Percentiles rank a stretch among this genome's conserved stretches.
Evolutionary conservation across 2,113 vertebrate genomes (phyloP).

Genomic region (Lophura nycthemera): DNA sequence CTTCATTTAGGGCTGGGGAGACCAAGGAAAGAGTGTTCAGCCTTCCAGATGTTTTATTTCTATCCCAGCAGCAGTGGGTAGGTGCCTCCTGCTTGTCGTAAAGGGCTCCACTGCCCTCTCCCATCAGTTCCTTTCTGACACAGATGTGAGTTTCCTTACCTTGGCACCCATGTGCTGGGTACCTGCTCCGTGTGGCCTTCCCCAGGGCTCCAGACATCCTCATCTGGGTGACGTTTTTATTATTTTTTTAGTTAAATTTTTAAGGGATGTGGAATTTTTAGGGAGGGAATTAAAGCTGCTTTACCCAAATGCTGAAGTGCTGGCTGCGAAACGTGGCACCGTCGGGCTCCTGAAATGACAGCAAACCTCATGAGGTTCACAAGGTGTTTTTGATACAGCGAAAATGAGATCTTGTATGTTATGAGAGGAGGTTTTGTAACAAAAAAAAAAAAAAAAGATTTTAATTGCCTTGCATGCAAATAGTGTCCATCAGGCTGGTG

Average conservation of each 20-base stretch:
- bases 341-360: not conserved
- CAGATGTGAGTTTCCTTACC: not conserved
- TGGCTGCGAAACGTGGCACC: not conserved
- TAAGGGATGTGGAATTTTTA: not conserved
- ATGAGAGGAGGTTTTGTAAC: not conserved
- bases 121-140: not conserved
- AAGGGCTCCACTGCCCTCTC: not conserved
- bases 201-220: not conserved
- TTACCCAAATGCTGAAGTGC: not conserved
- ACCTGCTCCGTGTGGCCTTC: not conserved
- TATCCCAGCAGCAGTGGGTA: not conserved
- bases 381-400: not conserved
- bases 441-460: not conserved
- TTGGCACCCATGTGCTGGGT: not conserved
- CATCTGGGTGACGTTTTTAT: not conserved
- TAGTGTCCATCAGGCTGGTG: rapidly evolving
- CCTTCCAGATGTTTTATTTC: conserved; percentile 34
- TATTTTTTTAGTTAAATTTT: not conserved
- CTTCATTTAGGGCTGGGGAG: not conserved
- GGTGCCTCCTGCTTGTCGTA: conserved; percentile 30
- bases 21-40: not conserved
- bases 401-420: not conserved
- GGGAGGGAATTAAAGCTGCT: not conserved
- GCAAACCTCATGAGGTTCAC: not conserved
- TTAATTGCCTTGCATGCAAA: not conserved